Evolutionary conservation across 1,140 invertebrate genomes (phyloP).

Genomic region (Cherax destructor): DNA sequence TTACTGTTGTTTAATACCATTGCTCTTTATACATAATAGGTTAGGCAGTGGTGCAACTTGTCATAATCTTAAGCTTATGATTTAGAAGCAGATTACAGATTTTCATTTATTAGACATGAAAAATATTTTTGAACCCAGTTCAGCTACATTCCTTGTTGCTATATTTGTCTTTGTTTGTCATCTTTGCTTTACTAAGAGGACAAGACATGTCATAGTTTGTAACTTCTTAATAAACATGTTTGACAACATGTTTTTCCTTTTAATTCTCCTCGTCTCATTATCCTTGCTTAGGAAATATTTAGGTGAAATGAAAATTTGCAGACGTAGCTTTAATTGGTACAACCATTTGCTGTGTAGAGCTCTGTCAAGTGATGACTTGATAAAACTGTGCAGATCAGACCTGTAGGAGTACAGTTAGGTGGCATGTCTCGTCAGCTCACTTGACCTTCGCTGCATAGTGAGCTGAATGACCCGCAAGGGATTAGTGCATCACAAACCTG

Average conservation of each 20-base stretch:
- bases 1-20: constrained; percentile 10
- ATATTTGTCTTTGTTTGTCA: constrained; percentile 23
- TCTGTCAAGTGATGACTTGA: too few relatives aligned
- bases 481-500: too few relatives aligned
- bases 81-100: not conserved
- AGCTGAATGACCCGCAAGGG: too few relatives aligned
- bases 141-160: constrained; percentile 57
- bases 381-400: too few relatives aligned
- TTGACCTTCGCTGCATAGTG: too few relatives aligned
- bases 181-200: constrained; percentile 37
- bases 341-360: too few relatives aligned
- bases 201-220: constrained; percentile 62
- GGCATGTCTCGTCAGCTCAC: too few relatives aligned
- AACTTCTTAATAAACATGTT: constrained; percentile 68
- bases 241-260: constrained; percentile 31
- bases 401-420: too few relatives aligned
- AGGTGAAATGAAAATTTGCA: not conserved
- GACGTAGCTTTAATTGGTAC: too few relatives aligned
- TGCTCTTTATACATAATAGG: not conserved
- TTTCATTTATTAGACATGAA: too few relatives aligned
- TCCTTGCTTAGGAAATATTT: not conserved
- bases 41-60: constrained; percentile 3
- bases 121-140: not conserved
- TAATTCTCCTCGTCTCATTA: not conserved
- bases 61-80: constrained; percentile 24